These are phyloP conservation scores for Eudemis profundana DNA, from an alignment of 2,888 invertebrate genomes.

Conservation along the genomic window DNA sequence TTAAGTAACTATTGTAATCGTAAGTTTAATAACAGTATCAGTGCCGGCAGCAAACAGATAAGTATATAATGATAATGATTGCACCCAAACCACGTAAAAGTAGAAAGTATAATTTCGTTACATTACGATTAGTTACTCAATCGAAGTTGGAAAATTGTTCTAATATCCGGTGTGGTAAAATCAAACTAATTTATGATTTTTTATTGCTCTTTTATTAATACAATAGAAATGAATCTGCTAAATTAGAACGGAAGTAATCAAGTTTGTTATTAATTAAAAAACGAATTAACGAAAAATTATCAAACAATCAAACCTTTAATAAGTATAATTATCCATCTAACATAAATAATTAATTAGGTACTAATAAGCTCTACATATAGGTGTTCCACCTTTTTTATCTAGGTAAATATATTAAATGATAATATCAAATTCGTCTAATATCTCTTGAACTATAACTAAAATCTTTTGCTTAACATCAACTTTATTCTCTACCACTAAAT, in stretches of 20 bases:
- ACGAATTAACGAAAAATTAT: too few relatives aligned
- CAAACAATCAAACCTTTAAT: too few relatives aligned
- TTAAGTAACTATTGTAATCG: slow-evolving; percentile 18
- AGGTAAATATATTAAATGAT: not conserved
- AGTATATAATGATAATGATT: slow-evolving; percentile 37
- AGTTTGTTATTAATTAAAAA: not conserved
- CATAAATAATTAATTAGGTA: not conserved
- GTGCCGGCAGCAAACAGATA: slow-evolving; percentile 28
- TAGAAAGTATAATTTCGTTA: slow-evolving; percentile 41
- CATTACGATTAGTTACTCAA: slow-evolving; percentile 40
- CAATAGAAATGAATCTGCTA: not conserved
- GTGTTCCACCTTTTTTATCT: too few relatives aligned
- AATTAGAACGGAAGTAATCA: not conserved
- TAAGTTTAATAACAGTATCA: slow-evolving; percentile 14
- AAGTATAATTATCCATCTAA: too few relatives aligned
- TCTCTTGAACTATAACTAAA: slow-evolving; percentile 60
- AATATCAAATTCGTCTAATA: slow-evolving; percentile 59
- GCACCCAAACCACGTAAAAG: slow-evolving; percentile 38
- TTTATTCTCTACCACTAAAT: slow-evolving; percentile 58
- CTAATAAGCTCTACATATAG: too few relatives aligned
- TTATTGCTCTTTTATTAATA: not conserved
- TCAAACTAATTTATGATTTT: slow-evolving; percentile 12
- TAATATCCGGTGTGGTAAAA: slow-evolving; percentile 25
- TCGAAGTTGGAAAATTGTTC: slow-evolving; percentile 32
- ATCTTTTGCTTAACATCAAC: slow-evolving; percentile 60